Conservation (phyloP, 2,888 invertebrate genomes). For the Agrilus cyanescens region DNA sequence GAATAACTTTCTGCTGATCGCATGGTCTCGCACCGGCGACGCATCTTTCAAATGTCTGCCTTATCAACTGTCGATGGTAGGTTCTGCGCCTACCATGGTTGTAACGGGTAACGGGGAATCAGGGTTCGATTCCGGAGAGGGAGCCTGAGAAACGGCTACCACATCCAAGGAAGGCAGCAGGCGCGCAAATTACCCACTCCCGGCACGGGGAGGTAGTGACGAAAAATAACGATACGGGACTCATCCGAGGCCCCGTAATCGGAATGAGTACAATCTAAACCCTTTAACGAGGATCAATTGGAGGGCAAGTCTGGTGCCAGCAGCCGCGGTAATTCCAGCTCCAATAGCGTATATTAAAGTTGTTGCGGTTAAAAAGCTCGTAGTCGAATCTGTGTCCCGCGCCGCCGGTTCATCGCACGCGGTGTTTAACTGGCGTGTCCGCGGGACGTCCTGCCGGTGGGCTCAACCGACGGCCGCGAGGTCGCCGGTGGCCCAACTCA, state of each 20-base stretch:
- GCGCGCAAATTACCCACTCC: constrained; percentile 37
- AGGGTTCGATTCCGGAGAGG: constrained; percentile 64
- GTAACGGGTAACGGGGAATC: constrained; percentile 61
- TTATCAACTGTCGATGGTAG: constrained; percentile 58
- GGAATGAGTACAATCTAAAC: constrained; percentile 31
- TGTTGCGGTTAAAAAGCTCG: background rate
- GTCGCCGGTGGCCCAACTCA: constrained; percentile 23
- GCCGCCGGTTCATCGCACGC: constrained; percentile 15
- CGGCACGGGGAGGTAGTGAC: background rate
- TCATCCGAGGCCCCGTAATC: constrained; percentile 43
- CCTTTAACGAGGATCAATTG: background rate
- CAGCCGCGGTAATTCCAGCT: background rate
- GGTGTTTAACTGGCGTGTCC: constrained; percentile 19
- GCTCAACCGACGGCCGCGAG: constrained; percentile 17
- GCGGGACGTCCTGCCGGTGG: constrained; percentile 27
- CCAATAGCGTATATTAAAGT: background rate
- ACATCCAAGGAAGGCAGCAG: constrained; percentile 62
- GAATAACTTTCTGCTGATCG: constrained; percentile 36
- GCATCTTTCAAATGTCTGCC: constrained; percentile 55
- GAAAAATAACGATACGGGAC: constrained; percentile 22
- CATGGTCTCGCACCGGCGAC: constrained; percentile 42
- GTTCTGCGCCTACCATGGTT: constrained; percentile 54
- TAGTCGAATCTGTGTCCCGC: constrained; percentile 10
- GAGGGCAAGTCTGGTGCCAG: background rate
- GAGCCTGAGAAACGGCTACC: constrained; percentile 59